Evolutionary conservation across 2,797 vertebrate genomes (phyloP).

Genomic region (Eptatretus atami): DNA sequence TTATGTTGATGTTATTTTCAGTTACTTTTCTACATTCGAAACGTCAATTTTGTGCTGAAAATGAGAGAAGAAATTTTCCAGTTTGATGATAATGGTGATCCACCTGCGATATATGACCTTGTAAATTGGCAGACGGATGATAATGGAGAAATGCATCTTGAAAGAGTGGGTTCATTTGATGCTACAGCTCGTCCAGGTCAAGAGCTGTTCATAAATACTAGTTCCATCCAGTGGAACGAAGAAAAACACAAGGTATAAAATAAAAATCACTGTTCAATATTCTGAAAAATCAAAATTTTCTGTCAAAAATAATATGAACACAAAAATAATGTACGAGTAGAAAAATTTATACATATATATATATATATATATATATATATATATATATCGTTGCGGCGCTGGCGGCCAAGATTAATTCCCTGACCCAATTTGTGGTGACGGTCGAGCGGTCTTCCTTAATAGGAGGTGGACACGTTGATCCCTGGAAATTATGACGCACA

Average conservation of each 20-base stretch:
- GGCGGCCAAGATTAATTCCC: no score
- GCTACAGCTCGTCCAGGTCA: constrained; percentile 11
- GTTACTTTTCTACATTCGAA: constrained; percentile 16
- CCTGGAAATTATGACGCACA: no score
- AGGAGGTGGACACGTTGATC: no score
- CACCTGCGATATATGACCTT: no score
- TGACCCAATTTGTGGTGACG: no score
- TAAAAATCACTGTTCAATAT: not conserved
- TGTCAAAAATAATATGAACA: no score
- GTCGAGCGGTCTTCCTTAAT: no score
- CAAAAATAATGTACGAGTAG: no score
- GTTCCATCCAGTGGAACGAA: constrained; percentile 18
- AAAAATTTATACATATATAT: no score
- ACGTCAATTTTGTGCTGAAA: constrained; percentile 18
- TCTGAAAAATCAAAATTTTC: no score
- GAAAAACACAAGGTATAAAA: constrained; percentile 13
- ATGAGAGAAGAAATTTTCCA: constrained; percentile 16
- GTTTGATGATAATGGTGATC: constrained; percentile 11
- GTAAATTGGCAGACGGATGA: constrained; percentile 6
- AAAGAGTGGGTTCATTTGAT: constrained; percentile 16
- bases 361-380: no score
- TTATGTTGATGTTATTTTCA: constrained; percentile 9
- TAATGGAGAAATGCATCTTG: constrained; percentile 12
- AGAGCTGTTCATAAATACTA: constrained; percentile 15
- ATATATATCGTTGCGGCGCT: no score